These are phyloP conservation scores for Tuta absoluta DNA, from an alignment of 2,888 invertebrate species.

Conservation along the genomic window DNA sequence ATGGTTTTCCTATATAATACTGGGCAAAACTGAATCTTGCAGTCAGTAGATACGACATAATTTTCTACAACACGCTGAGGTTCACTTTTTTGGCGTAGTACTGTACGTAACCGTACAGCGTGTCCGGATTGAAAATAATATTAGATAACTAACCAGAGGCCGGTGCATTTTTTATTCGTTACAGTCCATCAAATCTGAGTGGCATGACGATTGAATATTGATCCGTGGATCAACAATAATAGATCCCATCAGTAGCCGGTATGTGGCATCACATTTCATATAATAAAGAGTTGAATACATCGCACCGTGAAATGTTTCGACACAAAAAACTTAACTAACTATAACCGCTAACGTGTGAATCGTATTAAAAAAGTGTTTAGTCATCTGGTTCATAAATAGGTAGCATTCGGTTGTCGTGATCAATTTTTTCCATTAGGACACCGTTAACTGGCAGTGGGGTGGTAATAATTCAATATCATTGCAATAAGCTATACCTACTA, in stretches of 20 bases:
- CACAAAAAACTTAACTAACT: conserved; percentile 79
- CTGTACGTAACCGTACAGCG: background rate
- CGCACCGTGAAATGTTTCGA: conserved; percentile 79
- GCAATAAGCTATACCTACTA: conserved; percentile 33
- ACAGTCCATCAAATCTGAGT: conserved; percentile 61
- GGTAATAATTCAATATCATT: conserved; percentile 67
- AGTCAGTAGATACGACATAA: background rate
- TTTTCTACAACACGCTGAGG: background rate
- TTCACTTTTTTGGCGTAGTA: background rate
- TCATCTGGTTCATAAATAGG: conserved; percentile 80
- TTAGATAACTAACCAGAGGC: conserved; percentile 49
- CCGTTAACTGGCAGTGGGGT: conserved; percentile 60
- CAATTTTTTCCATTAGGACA: conserved; percentile 77
- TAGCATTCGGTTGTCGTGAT: conserved; percentile 81
- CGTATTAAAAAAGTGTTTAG: conserved; percentile 81
- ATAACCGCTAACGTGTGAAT: conserved; percentile 81
- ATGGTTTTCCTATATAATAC: conserved; percentile 3
- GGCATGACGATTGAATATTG: conserved; percentile 78
- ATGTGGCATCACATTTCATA: conserved; percentile 80
- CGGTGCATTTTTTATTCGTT: conserved; percentile 59
- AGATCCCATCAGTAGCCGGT: conserved; percentile 77
- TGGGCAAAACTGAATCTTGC: background rate
- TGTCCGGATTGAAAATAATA: conserved; percentile 30
- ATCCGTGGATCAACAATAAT: conserved; percentile 79
- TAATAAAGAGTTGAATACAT: conserved; percentile 78